Evolutionary conservation across 2,797 vertebrate species (phyloP).

Genomic region (Avahi laniger): DNA sequence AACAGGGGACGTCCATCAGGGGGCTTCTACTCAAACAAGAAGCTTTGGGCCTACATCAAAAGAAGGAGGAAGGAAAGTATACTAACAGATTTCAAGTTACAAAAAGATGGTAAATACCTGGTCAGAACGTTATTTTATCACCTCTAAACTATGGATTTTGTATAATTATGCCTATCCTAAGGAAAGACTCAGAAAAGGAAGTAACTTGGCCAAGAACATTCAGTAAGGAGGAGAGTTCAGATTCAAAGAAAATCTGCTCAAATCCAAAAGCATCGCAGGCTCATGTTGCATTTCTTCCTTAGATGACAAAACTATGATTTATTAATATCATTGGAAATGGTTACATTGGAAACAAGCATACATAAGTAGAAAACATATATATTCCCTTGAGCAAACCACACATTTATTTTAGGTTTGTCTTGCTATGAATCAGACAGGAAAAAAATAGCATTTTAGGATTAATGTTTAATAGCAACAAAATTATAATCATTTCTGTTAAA

Average conservation of each 20-base stretch:
- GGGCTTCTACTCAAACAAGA: background rate
- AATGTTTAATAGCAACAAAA: background rate
- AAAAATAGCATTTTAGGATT: background rate
- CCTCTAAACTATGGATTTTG: background rate
- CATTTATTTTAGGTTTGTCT: background rate
- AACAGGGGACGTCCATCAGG: too few species aligned
- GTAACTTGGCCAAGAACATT: background rate
- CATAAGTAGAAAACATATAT: background rate
- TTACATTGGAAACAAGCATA: slow-evolving; percentile 1
- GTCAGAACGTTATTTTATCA: background rate
- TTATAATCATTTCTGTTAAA: background rate
- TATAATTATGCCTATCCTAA: background rate
- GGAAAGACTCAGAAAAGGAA: background rate
- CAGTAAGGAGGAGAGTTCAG: background rate
- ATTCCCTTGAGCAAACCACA: background rate
- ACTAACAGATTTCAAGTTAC: background rate
- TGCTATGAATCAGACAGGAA: background rate
- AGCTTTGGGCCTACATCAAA: background rate
- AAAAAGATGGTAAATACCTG: background rate
- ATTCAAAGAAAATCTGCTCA: background rate
- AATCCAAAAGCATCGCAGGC: background rate
- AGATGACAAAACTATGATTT: background rate
- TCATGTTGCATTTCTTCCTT: background rate
- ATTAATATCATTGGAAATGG: background rate
- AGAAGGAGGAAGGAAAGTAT: background rate